These are phyloP conservation scores for Venturia canescens DNA, from an alignment of 1,140 invertebrate genomes.

Conservation along the genomic window DNA sequence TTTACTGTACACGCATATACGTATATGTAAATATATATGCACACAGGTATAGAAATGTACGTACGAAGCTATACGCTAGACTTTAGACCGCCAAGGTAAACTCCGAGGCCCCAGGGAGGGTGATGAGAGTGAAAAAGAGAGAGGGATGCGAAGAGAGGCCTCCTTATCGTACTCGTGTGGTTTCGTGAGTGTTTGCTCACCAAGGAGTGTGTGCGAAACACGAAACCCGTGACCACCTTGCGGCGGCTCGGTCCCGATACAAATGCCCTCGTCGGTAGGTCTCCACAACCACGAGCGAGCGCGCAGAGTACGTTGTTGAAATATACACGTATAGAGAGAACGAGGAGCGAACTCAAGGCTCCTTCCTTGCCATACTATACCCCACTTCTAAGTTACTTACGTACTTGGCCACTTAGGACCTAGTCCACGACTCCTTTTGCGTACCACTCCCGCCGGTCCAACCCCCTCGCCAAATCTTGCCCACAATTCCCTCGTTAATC, in stretches of 20 bases:
- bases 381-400: slow-evolving; percentile 71
- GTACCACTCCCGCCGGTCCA: slow-evolving; percentile 30
- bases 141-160: slow-evolving; percentile 55
- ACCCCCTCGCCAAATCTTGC: slow-evolving; percentile 19
- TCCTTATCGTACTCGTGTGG: slow-evolving; percentile 52
- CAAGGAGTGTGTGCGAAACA: slow-evolving; percentile 41
- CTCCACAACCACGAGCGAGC: slow-evolving; percentile 49
- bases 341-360: slow-evolving; percentile 16
- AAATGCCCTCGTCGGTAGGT: slow-evolving; percentile 41
- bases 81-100: slow-evolving; percentile 71
- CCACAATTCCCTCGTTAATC: slow-evolving; percentile 61
- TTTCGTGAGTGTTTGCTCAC: slow-evolving; percentile 43
- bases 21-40: slow-evolving; percentile 17
- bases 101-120: slow-evolving; percentile 59
- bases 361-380: background rate
- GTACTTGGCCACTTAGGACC: slow-evolving; percentile 70
- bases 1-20: slow-evolving; percentile 17
- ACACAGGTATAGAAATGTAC: slow-evolving; percentile 7
- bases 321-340: background rate
- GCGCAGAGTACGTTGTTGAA: slow-evolving; percentile 12
- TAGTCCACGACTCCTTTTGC: slow-evolving; percentile 56
- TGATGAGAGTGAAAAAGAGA: slow-evolving; percentile 25
- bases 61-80: slow-evolving; percentile 64
- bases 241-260: slow-evolving; percentile 47
- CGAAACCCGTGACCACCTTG: slow-evolving; percentile 44